Base-by-base conservation (phyloP, 2,888 invertebrate genomes). In the Neocrepidodera transversa region DNA sequence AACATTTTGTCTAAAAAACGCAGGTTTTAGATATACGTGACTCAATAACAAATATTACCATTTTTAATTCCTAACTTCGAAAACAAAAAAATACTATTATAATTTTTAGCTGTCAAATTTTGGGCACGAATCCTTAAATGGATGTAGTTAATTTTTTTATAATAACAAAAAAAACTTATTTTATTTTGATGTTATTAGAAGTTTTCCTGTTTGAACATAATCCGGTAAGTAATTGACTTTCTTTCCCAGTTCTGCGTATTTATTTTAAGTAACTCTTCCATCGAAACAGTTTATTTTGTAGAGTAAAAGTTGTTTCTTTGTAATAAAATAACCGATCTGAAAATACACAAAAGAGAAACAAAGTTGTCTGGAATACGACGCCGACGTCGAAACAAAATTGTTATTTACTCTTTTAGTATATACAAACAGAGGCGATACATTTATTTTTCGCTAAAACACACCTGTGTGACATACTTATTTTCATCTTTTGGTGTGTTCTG, bases 371-470 rank as follows among this genome's bases (percentile, higher is more conserved):
- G 17, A 35, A 20, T 43, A 11, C 23, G 32, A 13, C 20, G 18
- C 18, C 16, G 20, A 18, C 20, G 20, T 6, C 18, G 36, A 14
- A 35, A 36, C 49, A 36, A 49, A 49, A 49, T 49, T 13, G 49
- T 51, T 51, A 38, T 38, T 51, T 40, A 51, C 40, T 38, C 38
- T 36, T 42, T 42, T 42, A 18, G n/a, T 20, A 5, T 42, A n/a
- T 20, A 42, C 40, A 5, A 40, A 40, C 18, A 23, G 42, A 14
- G 42, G 10, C 11, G 32, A 6, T 30, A 3, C 32, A 32, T 3
- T 32, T 13, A 2, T 28, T 28, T 28, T 28, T 28, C 10, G 8
- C 10, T 10, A 28, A 28, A 8, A 28, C 2, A 28, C 10, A 10
- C 8, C 28, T 8, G 5, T 28, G 28, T 10, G 28, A 10, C 10